A percentile compares a stretch with the other conserved stretches of the same genome.
Evolutionary conservation across 2,113 vertebrate genomes (phyloP).

Genomic region (Vombatus ursinus): DNA sequence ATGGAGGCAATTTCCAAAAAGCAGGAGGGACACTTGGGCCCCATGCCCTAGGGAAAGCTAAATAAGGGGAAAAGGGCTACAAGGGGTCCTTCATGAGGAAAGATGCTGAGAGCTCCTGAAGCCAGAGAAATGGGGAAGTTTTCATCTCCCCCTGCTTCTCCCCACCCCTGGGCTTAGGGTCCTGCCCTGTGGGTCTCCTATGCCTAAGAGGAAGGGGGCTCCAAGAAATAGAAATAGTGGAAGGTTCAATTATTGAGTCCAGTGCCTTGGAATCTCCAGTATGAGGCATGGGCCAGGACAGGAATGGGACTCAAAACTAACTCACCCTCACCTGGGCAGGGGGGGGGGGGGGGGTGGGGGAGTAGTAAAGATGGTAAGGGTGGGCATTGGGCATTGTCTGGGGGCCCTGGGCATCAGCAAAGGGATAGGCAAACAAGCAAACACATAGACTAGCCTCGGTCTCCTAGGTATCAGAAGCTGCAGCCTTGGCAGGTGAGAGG

Average conservation of each 20-base stretch:
- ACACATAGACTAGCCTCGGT: slow-evolving; percentile 72
- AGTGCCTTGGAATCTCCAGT: slow-evolving; percentile 22
- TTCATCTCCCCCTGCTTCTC: slow-evolving; percentile 32
- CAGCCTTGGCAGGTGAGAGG: slow-evolving; percentile 73
- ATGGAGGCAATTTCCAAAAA: slow-evolving; percentile 33
- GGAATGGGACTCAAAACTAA: neutral
- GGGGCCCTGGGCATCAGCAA: slow-evolving; percentile 69
- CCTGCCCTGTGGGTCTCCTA: slow-evolving; percentile 75
- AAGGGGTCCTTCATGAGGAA: slow-evolving; percentile 6
- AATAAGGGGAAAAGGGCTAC: slow-evolving; percentile 17
- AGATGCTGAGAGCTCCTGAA: slow-evolving; percentile 28
- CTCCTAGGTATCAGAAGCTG: slow-evolving; percentile 74
- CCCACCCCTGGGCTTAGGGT: slow-evolving; percentile 66
- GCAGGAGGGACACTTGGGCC: slow-evolving; percentile 32
- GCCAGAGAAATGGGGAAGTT: slow-evolving; percentile 40
- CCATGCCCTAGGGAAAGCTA: slow-evolving; percentile 39
- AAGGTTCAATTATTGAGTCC: slow-evolving; percentile 10
- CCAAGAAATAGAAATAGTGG: slow-evolving; percentile 52
- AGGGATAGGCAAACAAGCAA: slow-evolving; percentile 73
- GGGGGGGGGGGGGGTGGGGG: slow-evolving; percentile 19
- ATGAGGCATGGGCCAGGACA: neutral
- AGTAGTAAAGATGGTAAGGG: slow-evolving; percentile 58
- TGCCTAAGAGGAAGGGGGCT: slow-evolving; percentile 57
- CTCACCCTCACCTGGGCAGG: slow-evolving; percentile 39
- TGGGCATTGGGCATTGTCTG: slow-evolving; percentile 61